A percentile compares a stretch with the other conserved stretches of the same genome.
Conservation (phyloP, 2,888 invertebrate species). For the Acrobasis consociella region DNA sequence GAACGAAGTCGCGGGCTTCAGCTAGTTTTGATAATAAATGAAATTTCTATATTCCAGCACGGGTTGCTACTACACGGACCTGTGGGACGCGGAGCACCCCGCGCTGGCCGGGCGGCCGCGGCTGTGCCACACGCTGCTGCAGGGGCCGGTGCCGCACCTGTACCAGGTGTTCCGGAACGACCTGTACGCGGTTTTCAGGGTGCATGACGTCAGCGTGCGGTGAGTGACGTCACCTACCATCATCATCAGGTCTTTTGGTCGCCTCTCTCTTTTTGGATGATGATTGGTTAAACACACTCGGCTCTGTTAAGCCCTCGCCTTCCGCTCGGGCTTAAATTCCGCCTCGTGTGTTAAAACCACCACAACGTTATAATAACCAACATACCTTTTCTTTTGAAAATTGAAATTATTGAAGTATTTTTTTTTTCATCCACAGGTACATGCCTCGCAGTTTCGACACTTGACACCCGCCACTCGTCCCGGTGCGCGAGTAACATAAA, state of each 20-base stretch:
- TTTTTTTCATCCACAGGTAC: constrained; percentile 50
- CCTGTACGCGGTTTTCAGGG: constrained; percentile 60
- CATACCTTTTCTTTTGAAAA: too few species aligned
- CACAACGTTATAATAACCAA: too few species aligned
- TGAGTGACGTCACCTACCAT: too few species aligned
- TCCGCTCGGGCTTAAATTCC: too few species aligned
- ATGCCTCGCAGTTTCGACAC: constrained; percentile 72
- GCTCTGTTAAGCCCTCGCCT: too few species aligned
- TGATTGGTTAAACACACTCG: too few species aligned
- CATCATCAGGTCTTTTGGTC: too few species aligned
- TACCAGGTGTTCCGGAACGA: constrained; percentile 62
- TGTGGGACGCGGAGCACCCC: constrained; percentile 63
- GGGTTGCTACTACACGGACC: constrained; percentile 60
- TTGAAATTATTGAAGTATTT: background rate
- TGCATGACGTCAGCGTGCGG: constrained; percentile 69
- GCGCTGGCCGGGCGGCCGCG: constrained; percentile 31
- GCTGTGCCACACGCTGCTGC: constrained; percentile 57
- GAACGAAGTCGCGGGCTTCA: too few species aligned
- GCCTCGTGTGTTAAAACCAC: too few species aligned
- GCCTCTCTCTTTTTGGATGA: too few species aligned
- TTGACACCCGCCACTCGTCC: constrained; percentile 48
- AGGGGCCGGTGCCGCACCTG: constrained; percentile 55
- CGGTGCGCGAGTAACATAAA: background rate
- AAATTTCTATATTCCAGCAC: constrained; percentile 41
- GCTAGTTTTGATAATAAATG: background rate